phyloP scores from a whole-genome alignment of 92 coral and sea anemone genomes.

The Micromussa lordhowensis region DNA sequence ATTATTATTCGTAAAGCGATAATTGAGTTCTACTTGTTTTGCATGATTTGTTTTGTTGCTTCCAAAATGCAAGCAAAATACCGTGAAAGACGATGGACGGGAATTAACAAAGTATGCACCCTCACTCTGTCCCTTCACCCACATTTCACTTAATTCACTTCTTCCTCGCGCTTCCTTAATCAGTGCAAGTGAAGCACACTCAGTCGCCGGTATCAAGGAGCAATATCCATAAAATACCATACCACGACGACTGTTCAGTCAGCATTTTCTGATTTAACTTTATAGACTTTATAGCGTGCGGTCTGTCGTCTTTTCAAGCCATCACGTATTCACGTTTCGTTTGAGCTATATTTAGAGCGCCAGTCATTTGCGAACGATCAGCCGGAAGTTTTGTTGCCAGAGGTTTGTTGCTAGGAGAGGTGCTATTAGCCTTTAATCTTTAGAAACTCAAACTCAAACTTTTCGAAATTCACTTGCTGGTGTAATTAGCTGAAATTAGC shows the following conservation, averaged over 20 bases:
- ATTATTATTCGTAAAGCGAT: too few relatives aligned
- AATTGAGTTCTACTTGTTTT: too few relatives aligned
- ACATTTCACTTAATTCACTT: too few relatives aligned
- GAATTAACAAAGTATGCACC: too few relatives aligned
- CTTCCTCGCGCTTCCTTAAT: too few relatives aligned
- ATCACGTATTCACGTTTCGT: neutral
- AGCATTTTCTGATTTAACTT: neutral
- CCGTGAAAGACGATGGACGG: too few relatives aligned
- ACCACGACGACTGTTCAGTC: neutral
- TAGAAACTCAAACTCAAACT: neutral
- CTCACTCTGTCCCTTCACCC: too few relatives aligned
- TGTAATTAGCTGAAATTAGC: neutral
- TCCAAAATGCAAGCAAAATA: too few relatives aligned
- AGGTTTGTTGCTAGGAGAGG: neutral
- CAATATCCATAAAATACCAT: neutral
- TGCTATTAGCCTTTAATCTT: neutral
- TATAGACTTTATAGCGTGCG: neutral
- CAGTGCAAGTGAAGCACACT: neutral
- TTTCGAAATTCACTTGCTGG: neutral
- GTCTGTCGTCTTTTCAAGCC: neutral
- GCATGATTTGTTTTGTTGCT: too few relatives aligned
- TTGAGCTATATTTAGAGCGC: neutral
- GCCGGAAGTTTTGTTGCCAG: conserved; percentile 1
- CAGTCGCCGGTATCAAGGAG: neutral
- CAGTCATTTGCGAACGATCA: neutral